Percentiles rank a stretch among this genome's conserved stretches.
Evolutionary conservation across 2,113 vertebrate genomes (phyloP).

Genomic region (Sebastes schlegelii): DNA sequence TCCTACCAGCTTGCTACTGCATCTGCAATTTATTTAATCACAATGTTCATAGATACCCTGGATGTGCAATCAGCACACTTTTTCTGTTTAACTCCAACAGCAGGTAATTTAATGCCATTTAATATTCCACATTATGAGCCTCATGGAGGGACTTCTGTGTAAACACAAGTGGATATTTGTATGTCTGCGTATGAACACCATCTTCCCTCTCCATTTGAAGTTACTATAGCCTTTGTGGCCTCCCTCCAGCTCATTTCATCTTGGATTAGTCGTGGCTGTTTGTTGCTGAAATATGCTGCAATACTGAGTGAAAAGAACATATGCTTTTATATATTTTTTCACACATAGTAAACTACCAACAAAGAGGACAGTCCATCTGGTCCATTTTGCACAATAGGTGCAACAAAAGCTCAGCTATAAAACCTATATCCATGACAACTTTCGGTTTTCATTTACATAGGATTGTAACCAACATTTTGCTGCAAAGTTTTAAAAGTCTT

Average conservation of each 20-base stretch:
- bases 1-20: neutral
- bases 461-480: neutral
- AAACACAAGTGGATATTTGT: slow-evolving; percentile 18
- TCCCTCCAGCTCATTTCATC: slow-evolving; percentile 59
- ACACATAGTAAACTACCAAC: neutral
- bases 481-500: slow-evolving; percentile 4
- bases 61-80: slow-evolving; percentile 5
- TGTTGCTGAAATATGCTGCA: slow-evolving; percentile 52
- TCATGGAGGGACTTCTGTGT: slow-evolving; percentile 26
- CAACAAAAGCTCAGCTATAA: slow-evolving; percentile 1
- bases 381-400: neutral
- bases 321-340: slow-evolving; percentile 11
- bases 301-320: slow-evolving; percentile 35
- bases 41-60: slow-evolving; percentile 20
- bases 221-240: slow-evolving; percentile 27
- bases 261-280: slow-evolving; percentile 55
- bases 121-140: slow-evolving; percentile 23
- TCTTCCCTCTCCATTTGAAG: slow-evolving; percentile 52
- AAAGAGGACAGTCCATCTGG: neutral
- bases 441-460: neutral
- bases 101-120: slow-evolving; percentile 38
- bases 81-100: slow-evolving; percentile 6
- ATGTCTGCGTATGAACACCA: slow-evolving; percentile 30
- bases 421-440: neutral
- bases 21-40: slow-evolving; percentile 22